Conservation (phyloP, 37 sponge, comb jelly and placozoan genomes). For the Eunapius fragilis region DNA sequence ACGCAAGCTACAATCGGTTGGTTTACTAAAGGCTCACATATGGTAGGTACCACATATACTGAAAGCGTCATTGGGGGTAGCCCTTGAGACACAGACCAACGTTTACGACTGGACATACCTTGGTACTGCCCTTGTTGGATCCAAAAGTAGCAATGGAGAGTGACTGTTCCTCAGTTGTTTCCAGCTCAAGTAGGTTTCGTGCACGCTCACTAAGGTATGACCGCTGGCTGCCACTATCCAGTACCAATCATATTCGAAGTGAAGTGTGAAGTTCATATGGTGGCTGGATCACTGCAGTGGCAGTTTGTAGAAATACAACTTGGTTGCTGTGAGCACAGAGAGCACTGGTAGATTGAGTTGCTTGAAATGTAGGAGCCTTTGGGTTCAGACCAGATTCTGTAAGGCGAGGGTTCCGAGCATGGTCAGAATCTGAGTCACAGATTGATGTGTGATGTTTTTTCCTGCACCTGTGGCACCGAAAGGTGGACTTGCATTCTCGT, state of each 20-base stretch:
- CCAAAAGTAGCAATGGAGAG: conserved; percentile 40
- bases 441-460: conserved; percentile 45
- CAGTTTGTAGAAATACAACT: neutral
- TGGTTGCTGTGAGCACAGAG: neutral
- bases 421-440: conserved; percentile 1
- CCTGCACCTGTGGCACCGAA: conserved; percentile 20
- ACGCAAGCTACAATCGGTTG: conserved; percentile 12
- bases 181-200: conserved; percentile 1
- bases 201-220: neutral
- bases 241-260: neutral
- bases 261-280: neutral
- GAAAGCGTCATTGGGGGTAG: neutral
- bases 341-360: neutral
- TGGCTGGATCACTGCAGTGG: neutral
- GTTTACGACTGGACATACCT: conserved; percentile 41
- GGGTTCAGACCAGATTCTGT: neutral
- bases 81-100: neutral
- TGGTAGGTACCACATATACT: conserved; percentile 45
- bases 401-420: neutral
- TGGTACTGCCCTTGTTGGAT: neutral
- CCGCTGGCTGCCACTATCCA: neutral
- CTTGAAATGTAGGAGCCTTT: neutral
- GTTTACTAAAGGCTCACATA: conserved; percentile 48
- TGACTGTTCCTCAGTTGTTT: neutral
- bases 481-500: conserved; percentile 13